Evolutionary conservation across 1,140 invertebrate species (phyloP).

Genomic region (Drosophila truncata): DNA sequence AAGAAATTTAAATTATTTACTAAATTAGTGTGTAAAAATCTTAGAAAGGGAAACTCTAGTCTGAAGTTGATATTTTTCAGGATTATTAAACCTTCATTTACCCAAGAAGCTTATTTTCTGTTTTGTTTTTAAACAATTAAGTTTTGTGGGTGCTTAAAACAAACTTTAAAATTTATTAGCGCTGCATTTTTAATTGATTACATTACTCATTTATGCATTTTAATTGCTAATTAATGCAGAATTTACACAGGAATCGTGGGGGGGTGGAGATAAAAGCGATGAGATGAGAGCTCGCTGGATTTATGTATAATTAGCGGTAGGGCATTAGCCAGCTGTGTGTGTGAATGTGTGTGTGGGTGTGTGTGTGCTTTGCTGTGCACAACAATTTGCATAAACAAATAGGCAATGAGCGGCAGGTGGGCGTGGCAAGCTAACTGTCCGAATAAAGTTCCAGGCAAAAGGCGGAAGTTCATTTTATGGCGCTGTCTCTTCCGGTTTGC

Average conservation of each 20-base stretch:
- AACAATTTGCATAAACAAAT: slow-evolving; percentile 76
- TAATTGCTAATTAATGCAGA: slow-evolving; percentile 79
- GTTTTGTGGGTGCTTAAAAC: background rate
- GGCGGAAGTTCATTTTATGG: slow-evolving; percentile 65
- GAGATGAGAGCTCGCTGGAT: slow-evolving; percentile 36
- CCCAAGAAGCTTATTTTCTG: background rate
- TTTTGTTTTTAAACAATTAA: background rate
- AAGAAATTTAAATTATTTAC: too few species aligned
- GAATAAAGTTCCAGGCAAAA: slow-evolving; percentile 28
- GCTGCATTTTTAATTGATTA: slow-evolving; percentile 70
- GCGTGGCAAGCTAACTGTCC: slow-evolving; percentile 8
- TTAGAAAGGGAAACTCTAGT: too few species aligned
- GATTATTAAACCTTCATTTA: background rate
- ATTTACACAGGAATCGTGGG: slow-evolving; percentile 39
- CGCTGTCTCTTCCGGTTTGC: slow-evolving; percentile 20
- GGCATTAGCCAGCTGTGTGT: slow-evolving; percentile 15
- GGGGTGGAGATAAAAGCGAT: too few species aligned
- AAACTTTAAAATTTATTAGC: slow-evolving; percentile 59
- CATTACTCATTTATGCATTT: slow-evolving; percentile 73
- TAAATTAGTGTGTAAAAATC: too few species aligned
- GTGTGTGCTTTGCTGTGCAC: slow-evolving; percentile 62
- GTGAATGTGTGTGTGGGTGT: slow-evolving; percentile 22
- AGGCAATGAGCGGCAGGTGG: slow-evolving; percentile 19
- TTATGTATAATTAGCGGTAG: slow-evolving; percentile 66
- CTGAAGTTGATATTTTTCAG: background rate